Evolutionary conservation across 1,140 invertebrate genomes (phyloP).

Genomic region (Vanessa atalanta): DNA sequence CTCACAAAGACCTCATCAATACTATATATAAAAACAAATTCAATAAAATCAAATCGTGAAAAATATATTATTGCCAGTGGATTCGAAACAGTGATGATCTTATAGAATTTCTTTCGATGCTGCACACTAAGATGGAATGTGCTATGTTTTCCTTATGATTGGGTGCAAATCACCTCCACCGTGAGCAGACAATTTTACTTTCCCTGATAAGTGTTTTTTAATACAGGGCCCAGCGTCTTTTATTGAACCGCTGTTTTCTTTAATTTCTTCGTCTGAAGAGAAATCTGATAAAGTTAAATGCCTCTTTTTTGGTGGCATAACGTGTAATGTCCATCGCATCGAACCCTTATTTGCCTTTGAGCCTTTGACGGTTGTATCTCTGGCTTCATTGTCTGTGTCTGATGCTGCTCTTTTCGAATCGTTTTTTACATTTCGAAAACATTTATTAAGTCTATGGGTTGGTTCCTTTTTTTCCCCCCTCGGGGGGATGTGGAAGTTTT

Average conservation of each 20-base stretch:
- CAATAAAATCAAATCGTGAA: slow-evolving; percentile 4
- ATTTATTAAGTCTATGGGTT: slow-evolving; percentile 56
- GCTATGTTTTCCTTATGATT: slow-evolving; percentile 68
- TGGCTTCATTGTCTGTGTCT: slow-evolving; percentile 68
- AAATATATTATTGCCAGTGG: too few relatives aligned
- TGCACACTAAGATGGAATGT: not conserved
- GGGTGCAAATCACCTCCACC: slow-evolving; percentile 71
- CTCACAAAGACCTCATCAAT: slow-evolving; percentile 54
- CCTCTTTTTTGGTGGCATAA: slow-evolving; percentile 69
- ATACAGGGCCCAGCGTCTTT: slow-evolving; percentile 62
- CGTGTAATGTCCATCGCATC: slow-evolving; percentile 65
- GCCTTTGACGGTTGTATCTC: slow-evolving; percentile 46
- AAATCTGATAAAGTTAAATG: slow-evolving; percentile 68
- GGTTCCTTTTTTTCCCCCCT: slow-evolving; percentile 77
- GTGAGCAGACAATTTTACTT: slow-evolving; percentile 66
- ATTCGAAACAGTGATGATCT: not conserved
- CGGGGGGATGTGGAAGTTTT: slow-evolving; percentile 76
- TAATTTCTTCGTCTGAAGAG: slow-evolving; percentile 67
- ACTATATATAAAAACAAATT: slow-evolving; percentile 53
- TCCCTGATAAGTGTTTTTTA: slow-evolving; percentile 57
- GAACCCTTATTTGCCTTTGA: slow-evolving; percentile 52
- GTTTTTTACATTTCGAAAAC: slow-evolving; percentile 51
- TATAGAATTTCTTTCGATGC: not conserved
- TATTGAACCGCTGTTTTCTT: slow-evolving; percentile 49
- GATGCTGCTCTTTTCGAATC: slow-evolving; percentile 64